A percentile compares a stretch with the other conserved stretches of the same genome.
These are phyloP conservation scores for Callinectes sapidus DNA, from an alignment of 2,888 invertebrate genomes.

Conservation along the genomic window DNA sequence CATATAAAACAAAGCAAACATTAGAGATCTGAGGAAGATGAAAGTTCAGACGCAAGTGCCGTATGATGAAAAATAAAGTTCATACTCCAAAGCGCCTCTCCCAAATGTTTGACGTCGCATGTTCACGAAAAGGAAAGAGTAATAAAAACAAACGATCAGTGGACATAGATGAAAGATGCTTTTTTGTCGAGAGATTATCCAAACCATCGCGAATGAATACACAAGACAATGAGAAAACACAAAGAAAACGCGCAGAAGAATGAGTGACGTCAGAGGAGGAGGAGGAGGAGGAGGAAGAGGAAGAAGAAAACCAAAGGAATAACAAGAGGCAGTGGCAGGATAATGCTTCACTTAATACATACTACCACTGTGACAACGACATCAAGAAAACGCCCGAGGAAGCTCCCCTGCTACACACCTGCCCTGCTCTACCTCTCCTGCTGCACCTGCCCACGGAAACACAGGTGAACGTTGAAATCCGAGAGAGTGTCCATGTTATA, in stretches of 20 bases:
- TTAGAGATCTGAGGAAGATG: slow-evolving; percentile 5
- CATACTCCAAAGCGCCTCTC: neutral
- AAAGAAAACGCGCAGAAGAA: neutral
- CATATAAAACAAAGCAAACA: slow-evolving; percentile 28
- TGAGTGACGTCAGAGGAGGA: neutral
- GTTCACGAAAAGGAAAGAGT: neutral
- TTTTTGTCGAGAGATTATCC: neutral
- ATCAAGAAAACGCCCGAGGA: neutral
- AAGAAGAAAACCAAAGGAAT: neutral
- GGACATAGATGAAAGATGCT: neutral
- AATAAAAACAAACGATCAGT: neutral
- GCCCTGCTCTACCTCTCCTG: neutral
- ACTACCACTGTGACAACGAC: neutral
- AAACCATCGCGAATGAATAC: neutral
- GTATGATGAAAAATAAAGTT: slow-evolving; percentile 28
- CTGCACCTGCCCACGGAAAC: neutral
- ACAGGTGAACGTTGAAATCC: neutral
- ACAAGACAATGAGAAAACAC: neutral
- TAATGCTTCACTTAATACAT: neutral
- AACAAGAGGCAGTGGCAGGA: slow-evolving; percentile 1
- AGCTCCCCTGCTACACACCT: neutral
- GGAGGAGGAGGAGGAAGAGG: slow-evolving; percentile 33
- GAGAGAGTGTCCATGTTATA: neutral
- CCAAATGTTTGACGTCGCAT: slow-evolving; percentile 26
- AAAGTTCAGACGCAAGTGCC: neutral